Conservation (phyloP, 2,113 vertebrate species). For the Tor tambroides region DNA sequence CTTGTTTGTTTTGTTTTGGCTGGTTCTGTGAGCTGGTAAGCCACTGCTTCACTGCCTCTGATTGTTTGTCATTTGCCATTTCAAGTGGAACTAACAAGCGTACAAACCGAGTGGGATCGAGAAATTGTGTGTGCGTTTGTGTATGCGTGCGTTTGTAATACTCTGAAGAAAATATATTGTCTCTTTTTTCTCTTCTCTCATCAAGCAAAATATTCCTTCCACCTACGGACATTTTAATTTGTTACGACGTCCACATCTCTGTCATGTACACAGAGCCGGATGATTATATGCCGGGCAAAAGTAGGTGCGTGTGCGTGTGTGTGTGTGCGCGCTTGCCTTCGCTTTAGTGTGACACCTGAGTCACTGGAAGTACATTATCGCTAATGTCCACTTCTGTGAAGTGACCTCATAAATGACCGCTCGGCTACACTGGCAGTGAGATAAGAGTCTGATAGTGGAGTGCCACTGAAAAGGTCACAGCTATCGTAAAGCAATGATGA, state of each 20-base stretch:
- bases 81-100: conserved; percentile 81
- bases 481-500: conserved; percentile 59
- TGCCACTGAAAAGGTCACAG: conserved; percentile 57
- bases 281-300: conserved; percentile 42
- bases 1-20: conserved; percentile 69
- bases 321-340: neutral
- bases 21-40: conserved; percentile 66
- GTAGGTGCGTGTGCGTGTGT: conserved; percentile 33
- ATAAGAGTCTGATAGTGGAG: conserved; percentile 60
- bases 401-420: conserved; percentile 57
- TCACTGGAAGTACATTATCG: conserved; percentile 61
- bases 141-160: conserved; percentile 52
- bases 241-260: conserved; percentile 35
- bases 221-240: conserved; percentile 56
- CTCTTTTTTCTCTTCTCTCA: conserved; percentile 38
- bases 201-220: conserved; percentile 53
- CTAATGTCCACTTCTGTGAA: conserved; percentile 59
- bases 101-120: conserved; percentile 64
- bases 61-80: conserved; percentile 78
- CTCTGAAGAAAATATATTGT: conserved; percentile 42
- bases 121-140: conserved; percentile 58
- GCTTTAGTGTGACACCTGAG: conserved; percentile 50
- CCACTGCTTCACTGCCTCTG: conserved; percentile 70
- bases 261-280: conserved; percentile 46
- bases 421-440: conserved; percentile 46